Conservation (phyloP, 92 coral and sea anemone genomes). For the Anthopleura xanthogrammica region DNA sequence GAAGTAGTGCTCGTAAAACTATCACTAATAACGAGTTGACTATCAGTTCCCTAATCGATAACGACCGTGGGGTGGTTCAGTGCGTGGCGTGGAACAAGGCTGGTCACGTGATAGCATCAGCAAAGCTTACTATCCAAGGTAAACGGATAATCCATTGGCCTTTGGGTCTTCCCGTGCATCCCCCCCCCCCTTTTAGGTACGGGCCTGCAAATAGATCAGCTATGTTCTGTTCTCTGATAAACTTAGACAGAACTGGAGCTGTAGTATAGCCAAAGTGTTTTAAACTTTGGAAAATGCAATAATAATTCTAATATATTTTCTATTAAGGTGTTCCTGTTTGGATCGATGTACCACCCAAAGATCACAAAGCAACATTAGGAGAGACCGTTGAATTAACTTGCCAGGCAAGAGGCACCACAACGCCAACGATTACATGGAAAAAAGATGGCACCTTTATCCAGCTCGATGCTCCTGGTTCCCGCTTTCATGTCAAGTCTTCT, state of each 20-base stretch:
- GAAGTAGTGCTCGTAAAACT: slow-evolving; percentile 33
- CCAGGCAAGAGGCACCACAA: slow-evolving; percentile 60
- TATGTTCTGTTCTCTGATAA: no score
- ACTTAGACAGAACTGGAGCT: no score
- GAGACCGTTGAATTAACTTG: slow-evolving; percentile 77
- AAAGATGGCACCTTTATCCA: slow-evolving; percentile 54
- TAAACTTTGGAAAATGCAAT: neutral
- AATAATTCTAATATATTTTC: neutral
- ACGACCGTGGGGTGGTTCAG: slow-evolving; percentile 82
- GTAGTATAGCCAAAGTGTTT: no score
- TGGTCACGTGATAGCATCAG: slow-evolving; percentile 65
- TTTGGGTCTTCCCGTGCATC: no score
- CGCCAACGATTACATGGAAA: slow-evolving; percentile 70
- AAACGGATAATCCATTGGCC: slow-evolving; percentile 7
- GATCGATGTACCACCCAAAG: slow-evolving; percentile 71
- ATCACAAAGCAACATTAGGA: slow-evolving; percentile 55
- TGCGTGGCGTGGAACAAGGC: slow-evolving; percentile 87
- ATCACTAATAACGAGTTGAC: slow-evolving; percentile 67
- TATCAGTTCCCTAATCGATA: slow-evolving; percentile 47
- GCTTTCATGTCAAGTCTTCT: slow-evolving; percentile 60
- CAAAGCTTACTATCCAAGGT: slow-evolving; percentile 63
- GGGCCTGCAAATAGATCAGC: no score
- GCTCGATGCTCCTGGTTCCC: slow-evolving; percentile 36
- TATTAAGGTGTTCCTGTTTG: slow-evolving; percentile 59
- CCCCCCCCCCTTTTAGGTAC: no score